Percentiles rank a stretch among this genome's conserved stretches.
These are phyloP conservation scores for Artibeus jamaicensis DNA, from an alignment of 2,797 vertebrate genomes.

Conservation along the genomic window DNA sequence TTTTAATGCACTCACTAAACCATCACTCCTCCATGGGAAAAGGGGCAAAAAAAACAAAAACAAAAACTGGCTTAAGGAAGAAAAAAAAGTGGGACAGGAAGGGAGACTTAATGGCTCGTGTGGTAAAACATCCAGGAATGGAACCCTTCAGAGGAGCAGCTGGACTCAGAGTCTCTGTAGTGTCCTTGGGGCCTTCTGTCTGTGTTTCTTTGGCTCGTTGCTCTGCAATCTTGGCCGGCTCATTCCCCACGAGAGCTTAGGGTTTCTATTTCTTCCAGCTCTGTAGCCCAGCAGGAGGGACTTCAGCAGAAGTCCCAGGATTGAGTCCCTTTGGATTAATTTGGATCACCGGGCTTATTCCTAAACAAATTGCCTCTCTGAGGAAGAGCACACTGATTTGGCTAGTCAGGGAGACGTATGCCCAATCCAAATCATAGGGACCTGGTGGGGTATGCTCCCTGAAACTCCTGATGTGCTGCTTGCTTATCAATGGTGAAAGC, in stretches of 20 bases:
- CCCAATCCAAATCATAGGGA: neutral
- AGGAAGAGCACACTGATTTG: neutral
- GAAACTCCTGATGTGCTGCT: neutral
- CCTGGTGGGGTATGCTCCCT: neutral
- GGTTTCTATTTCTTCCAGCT: neutral
- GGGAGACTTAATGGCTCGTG: neutral
- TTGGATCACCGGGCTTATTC: neutral
- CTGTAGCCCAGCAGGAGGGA: neutral
- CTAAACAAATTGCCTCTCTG: neutral
- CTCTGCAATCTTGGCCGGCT: neutral
- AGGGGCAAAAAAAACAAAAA: slow-evolving; percentile 35
- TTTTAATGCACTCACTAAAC: slow-evolving; percentile 89
- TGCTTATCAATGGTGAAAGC: neutral
- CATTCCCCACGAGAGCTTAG: rapidly evolving
- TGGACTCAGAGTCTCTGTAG: rapidly evolving
- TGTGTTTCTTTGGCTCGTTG: neutral
- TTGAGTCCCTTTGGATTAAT: neutral
- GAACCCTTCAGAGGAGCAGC: neutral
- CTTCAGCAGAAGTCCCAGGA: neutral
- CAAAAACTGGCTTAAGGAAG: neutral
- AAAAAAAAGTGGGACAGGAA: neutral
- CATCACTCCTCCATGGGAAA: neutral
- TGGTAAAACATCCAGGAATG: neutral
- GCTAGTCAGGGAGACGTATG: neutral
- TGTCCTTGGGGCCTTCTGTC: rapidly evolving